Evolutionary conservation across 2,797 vertebrate species (phyloP), one percentile per base, ranked within the genome.

Genomic region (Myotis vivesi): DNA sequence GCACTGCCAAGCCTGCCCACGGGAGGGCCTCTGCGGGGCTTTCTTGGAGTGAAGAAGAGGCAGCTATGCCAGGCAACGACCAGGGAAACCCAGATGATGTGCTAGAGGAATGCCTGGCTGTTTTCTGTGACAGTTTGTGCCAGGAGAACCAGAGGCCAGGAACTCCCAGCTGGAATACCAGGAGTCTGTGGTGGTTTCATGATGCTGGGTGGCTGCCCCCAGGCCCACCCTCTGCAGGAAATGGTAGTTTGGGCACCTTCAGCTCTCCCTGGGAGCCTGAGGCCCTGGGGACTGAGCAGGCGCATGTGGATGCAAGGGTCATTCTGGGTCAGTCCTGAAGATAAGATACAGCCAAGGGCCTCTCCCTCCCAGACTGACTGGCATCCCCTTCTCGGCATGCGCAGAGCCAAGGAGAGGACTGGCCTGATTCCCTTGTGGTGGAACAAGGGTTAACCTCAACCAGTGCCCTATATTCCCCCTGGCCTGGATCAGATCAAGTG

Each of bases 21-120:
- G 5, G 95, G 94, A 92, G 83, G 89, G 79, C 95, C 96, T 94
- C 84, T 87, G 94, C 1, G 28, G 91, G 95, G 87, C 87, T 95
- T 96, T 87, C 83, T 57, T 85, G 80, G 96, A 95, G 94, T 59
- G 66, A 71, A 88, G 76, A 79, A 82, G 57, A 77, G 71, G 68
- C 83, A 86, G 76, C 76, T 85, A 55, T 82, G 90, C 92, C 96
- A 96, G 94, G 89, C 57, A 23, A 72, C 87, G 87, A 51, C 46
- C 75, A 84, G 95, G 92, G 83, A 96, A 96, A 33, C 72, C 80
- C 68, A 20, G 72, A 57, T 75, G 64, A 87, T 75, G 55, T 91
- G 66, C 57, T 72, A 91, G 80, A 95, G 80, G 80, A 87, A 96
- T 93, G 66, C 77, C 68, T 92, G 85, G 77, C 71, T 73, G 33